phyloP scores from a whole-genome alignment of 2,888 invertebrate species.

The Protonemura montana region DNA sequence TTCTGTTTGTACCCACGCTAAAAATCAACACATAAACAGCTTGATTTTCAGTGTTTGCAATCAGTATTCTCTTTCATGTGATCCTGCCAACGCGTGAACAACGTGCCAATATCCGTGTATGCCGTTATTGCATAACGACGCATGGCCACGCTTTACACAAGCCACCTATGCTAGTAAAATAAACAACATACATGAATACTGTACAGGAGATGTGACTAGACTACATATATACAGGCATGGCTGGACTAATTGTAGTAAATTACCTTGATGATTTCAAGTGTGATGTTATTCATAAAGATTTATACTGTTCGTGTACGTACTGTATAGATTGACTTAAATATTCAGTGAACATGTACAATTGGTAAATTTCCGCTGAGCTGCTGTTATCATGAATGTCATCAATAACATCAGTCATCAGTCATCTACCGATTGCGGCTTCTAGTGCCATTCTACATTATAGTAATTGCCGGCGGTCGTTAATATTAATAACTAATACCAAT shows the following conservation, averaged over 20 bases:
- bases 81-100: not conserved
- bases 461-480: not conserved
- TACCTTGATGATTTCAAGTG: not conserved
- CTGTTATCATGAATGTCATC: not conserved
- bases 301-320: not conserved
- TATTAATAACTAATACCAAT: not conserved
- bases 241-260: not conserved
- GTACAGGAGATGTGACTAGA: not conserved
- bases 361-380: slow-evolving; percentile 24
- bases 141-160: not conserved
- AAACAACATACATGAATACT: not conserved
- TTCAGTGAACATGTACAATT: not conserved
- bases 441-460: not conserved
- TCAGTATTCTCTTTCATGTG: not conserved
- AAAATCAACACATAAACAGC: not conserved
- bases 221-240: not conserved
- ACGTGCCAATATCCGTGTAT: not conserved
- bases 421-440: not conserved
- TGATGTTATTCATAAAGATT: not conserved
- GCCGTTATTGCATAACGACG: not conserved
- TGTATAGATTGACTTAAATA: slow-evolving; percentile 8
- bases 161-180: not conserved
- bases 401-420: not conserved
- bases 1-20: not conserved
- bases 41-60: not conserved